Conservation (phyloP, 2,797 vertebrate genomes). For the Mus caroli region DNA sequence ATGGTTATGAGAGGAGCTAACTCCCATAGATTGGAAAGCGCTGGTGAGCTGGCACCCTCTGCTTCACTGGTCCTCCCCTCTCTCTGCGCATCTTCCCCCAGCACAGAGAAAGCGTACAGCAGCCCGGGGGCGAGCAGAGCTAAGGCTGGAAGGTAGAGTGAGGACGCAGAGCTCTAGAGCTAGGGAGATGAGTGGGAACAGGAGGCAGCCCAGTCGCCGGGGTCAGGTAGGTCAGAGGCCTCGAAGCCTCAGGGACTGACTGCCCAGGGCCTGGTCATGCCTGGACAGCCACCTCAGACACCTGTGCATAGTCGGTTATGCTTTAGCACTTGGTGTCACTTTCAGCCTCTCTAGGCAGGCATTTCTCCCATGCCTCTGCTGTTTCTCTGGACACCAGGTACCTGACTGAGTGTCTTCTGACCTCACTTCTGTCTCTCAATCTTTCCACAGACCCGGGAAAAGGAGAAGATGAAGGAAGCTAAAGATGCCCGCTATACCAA, state of each 20-base stretch:
- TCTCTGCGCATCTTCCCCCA: slow-evolving; percentile 79
- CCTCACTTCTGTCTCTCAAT: slow-evolving; percentile 44
- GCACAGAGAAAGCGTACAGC: slow-evolving; percentile 73
- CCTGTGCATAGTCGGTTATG: background rate
- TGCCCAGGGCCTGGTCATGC: background rate
- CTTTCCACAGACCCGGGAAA: slow-evolving; percentile 92
- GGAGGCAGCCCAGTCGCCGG: slow-evolving; percentile 82
- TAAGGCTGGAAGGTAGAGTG: slow-evolving; percentile 73
- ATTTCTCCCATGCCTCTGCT: background rate
- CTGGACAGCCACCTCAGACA: background rate
- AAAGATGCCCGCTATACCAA: slow-evolving; percentile 94
- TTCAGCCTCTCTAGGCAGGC: background rate
- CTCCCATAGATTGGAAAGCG: slow-evolving; percentile 81
- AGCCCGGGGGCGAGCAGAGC: slow-evolving; percentile 80
- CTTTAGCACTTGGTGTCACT: background rate
- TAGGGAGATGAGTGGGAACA: slow-evolving; percentile 81
- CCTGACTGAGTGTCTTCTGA: background rate
- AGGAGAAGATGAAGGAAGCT: slow-evolving; percentile 94
- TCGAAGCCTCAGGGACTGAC: background rate
- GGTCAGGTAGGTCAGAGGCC: slow-evolving; percentile 59
- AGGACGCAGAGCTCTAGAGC: slow-evolving; percentile 54
- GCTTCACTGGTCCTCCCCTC: slow-evolving; percentile 64
- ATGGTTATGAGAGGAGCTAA: slow-evolving; percentile 89
- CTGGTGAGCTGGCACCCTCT: slow-evolving; percentile 83
- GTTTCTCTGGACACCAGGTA: background rate